Conservation (phyloP, 1,140 invertebrate species). For the Zaprionus africanus region DNA sequence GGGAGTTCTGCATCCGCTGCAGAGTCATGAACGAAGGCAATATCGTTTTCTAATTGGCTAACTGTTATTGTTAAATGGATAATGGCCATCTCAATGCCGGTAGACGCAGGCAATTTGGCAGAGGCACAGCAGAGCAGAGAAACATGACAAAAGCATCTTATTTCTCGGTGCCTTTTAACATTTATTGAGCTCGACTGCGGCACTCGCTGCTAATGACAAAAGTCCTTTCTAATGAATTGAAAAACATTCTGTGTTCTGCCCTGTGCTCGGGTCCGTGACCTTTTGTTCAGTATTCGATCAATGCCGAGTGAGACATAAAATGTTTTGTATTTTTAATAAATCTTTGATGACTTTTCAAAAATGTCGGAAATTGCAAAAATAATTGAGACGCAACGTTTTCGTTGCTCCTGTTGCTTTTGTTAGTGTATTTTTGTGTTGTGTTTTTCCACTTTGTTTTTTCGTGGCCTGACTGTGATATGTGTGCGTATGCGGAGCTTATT, state of each 20-base stretch:
- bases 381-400: constrained; percentile 10
- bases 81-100: constrained; percentile 38
- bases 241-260: not conserved
- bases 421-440: too few relatives aligned
- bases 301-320: constrained; percentile 1
- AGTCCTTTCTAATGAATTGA: constrained; percentile 37
- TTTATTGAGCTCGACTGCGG: constrained; percentile 35
- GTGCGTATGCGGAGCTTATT: constrained; percentile 14
- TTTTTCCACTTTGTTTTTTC: not conserved
- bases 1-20: not conserved
- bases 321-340: constrained; percentile 32
- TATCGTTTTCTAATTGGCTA: constrained; percentile 71
- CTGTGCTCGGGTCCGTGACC: not conserved
- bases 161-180: constrained; percentile 17
- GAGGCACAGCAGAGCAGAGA: constrained; percentile 6
- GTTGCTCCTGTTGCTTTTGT: not conserved
- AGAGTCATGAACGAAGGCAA: constrained; percentile 33
- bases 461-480: not conserved
- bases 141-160: constrained; percentile 30
- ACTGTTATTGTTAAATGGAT: constrained; percentile 77
- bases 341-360: constrained; percentile 27
- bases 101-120: constrained; percentile 39
- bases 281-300: constrained; percentile 5
- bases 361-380: constrained; percentile 14
- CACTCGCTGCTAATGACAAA: constrained; percentile 39